Percentiles rank a stretch among this genome's conserved stretches.
Conservation (phyloP, 2,888 invertebrate species). For the Diaprepes abbreviatus region DNA sequence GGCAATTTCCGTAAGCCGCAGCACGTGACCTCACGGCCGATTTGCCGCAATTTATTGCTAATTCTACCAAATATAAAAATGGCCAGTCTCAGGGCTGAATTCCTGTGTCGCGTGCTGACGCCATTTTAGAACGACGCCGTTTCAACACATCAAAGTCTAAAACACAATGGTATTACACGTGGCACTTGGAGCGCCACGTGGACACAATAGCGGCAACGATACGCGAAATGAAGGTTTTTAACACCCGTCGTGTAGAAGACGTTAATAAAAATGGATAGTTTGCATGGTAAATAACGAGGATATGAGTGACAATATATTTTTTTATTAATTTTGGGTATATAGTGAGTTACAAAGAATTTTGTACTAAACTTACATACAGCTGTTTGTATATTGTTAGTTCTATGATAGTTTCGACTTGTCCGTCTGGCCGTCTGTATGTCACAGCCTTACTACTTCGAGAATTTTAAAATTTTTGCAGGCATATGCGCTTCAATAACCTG, state of each 20-base stretch:
- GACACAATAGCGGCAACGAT: slow-evolving; percentile 65
- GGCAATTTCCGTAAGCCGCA: slow-evolving; percentile 59
- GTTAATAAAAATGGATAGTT: slow-evolving; percentile 50
- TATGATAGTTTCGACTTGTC: too few species aligned
- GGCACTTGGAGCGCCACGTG: slow-evolving; percentile 64
- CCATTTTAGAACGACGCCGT: slow-evolving; percentile 60
- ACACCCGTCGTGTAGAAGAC: slow-evolving; percentile 58
- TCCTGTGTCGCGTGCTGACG: slow-evolving; percentile 41
- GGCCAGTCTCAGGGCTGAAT: slow-evolving; percentile 50
- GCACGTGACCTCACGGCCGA: slow-evolving; percentile 65
- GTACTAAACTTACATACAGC: too few species aligned
- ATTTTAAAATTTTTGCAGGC: too few species aligned
- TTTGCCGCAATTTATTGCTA: slow-evolving; percentile 67
- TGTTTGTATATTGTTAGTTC: too few species aligned
- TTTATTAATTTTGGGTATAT: too few species aligned
- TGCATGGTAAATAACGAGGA: slow-evolving; percentile 29
- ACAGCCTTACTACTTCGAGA: too few species aligned
- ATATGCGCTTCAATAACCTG: too few species aligned
- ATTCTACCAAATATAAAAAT: slow-evolving; percentile 67
- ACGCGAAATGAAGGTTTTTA: slow-evolving; percentile 67
- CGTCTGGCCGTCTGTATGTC: too few species aligned
- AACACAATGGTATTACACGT: slow-evolving; percentile 63
- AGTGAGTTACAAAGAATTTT: too few species aligned
- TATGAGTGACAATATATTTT: neutral
- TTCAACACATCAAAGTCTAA: slow-evolving; percentile 61